A percentile compares a stretch with the other conserved stretches of the same genome.
phyloP scores from a whole-genome alignment of 1,140 invertebrate genomes.

The Microvelia longipes region DNA sequence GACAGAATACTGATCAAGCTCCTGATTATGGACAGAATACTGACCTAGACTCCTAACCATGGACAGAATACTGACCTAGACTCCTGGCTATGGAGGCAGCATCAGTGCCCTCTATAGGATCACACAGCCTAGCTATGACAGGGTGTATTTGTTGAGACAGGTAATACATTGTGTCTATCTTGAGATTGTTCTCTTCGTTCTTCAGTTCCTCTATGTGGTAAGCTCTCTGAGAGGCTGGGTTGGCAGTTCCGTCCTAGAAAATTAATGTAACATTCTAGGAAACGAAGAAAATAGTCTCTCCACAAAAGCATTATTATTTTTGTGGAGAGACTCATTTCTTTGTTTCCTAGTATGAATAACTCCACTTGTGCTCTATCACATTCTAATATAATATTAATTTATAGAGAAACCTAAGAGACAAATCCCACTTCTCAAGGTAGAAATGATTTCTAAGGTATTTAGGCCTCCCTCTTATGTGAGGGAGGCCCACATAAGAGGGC shows the following conservation, averaged over 20 bases:
- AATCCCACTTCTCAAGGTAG: too few relatives aligned
- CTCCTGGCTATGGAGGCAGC: conserved; percentile 73
- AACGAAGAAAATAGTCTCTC: too few relatives aligned
- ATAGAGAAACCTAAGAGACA: too few relatives aligned
- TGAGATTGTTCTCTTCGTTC: conserved; percentile 45
- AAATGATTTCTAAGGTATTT: too few relatives aligned
- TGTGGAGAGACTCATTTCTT: too few relatives aligned
- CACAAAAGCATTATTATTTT: too few relatives aligned
- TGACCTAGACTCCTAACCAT: conserved; percentile 5
- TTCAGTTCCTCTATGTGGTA: conserved; percentile 87
- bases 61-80: too few relatives aligned
- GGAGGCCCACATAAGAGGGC: too few relatives aligned
- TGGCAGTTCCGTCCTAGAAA: conserved; percentile 51
- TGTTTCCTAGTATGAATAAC: too few relatives aligned
- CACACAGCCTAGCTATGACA: conserved; percentile 82
- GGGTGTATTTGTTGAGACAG: conserved; percentile 80
- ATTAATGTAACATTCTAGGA: background rate
- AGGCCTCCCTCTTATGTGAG: too few relatives aligned
- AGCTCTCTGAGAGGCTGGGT: conserved; percentile 73
- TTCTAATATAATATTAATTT: too few relatives aligned
- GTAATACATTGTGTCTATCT: conserved; percentile 72
- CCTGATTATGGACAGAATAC: background rate
- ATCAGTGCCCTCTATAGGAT: conserved; percentile 89
- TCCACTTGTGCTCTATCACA: too few relatives aligned
- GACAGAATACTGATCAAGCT: background rate